Conservation (phyloP, 2,113 vertebrate species). For the Empidonax alnorum region DNA sequence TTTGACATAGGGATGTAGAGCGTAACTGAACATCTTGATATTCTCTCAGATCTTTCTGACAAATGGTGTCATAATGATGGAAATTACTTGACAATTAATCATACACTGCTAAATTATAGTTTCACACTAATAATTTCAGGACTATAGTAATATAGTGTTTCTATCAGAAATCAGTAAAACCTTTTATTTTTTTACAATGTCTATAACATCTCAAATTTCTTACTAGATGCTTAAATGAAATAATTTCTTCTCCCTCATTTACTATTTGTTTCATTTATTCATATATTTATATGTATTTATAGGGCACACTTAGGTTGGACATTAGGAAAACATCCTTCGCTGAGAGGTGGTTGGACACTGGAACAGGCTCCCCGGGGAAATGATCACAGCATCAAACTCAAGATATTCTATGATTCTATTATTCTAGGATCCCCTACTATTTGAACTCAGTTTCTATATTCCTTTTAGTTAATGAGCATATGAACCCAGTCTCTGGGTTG, state of each 20-base stretch:
- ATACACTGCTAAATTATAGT: fast-evolving
- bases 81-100: background rate
- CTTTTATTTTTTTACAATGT: background rate
- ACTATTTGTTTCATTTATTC: background rate
- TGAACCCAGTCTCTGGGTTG: background rate
- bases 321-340: background rate
- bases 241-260: background rate
- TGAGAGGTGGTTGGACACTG: background rate
- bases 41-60: background rate
- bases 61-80: background rate
- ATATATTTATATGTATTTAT: background rate
- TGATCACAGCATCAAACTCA: background rate
- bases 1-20: background rate
- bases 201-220: background rate
- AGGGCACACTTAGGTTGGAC: background rate
- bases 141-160: background rate
- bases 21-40: background rate
- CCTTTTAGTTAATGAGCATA: background rate
- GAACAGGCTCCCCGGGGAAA: fast-evolving
- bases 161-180: background rate
- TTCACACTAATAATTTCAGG: background rate
- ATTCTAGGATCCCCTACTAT: background rate
- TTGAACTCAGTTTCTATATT: background rate
- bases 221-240: background rate
- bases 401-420: background rate